These are phyloP conservation scores for Caenorhabditis brenneri DNA, from an alignment of 1,140 invertebrate species.

Conservation along the genomic window DNA sequence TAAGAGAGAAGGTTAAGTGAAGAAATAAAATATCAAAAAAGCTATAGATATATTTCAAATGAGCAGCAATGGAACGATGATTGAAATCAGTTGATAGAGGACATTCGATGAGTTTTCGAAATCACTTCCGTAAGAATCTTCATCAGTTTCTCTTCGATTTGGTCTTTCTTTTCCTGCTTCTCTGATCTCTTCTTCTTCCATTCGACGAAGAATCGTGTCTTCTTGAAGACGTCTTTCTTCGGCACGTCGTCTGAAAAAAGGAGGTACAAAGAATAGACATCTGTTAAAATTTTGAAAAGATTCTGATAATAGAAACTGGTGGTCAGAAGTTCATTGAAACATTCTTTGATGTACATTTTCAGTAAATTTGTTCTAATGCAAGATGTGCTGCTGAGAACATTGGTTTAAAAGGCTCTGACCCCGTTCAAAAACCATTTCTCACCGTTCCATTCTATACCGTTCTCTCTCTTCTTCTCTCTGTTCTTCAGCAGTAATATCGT, in stretches of 20 bases:
- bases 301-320: not conserved
- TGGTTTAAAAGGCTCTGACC: too few species aligned
- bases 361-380: too few species aligned
- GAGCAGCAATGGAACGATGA: not conserved
- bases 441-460: constrained; percentile 32
- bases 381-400: too few species aligned
- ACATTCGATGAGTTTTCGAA: not conserved
- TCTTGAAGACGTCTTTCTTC: constrained; percentile 40
- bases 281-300: too few species aligned
- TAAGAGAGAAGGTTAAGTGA: not conserved
- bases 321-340: not conserved
- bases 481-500: constrained; percentile 4
- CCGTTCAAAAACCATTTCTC: too few species aligned
- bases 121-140: not conserved
- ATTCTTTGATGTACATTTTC: too few species aligned
- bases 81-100: not conserved
- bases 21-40: not conserved
- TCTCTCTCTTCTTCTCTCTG: constrained; percentile 21
- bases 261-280: too few species aligned
- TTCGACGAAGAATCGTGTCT: constrained; percentile 34
- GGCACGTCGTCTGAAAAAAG: not conserved
- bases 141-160: not conserved
- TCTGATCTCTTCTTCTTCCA: constrained; percentile 43
- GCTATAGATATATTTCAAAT: not conserved
- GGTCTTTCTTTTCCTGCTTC: constrained; percentile 18